Evolutionary conservation across 2,888 invertebrate genomes (phyloP), one percentile per base, ranked within the genome.

Genomic region (Acanthosoma haemorrhoidale): DNA sequence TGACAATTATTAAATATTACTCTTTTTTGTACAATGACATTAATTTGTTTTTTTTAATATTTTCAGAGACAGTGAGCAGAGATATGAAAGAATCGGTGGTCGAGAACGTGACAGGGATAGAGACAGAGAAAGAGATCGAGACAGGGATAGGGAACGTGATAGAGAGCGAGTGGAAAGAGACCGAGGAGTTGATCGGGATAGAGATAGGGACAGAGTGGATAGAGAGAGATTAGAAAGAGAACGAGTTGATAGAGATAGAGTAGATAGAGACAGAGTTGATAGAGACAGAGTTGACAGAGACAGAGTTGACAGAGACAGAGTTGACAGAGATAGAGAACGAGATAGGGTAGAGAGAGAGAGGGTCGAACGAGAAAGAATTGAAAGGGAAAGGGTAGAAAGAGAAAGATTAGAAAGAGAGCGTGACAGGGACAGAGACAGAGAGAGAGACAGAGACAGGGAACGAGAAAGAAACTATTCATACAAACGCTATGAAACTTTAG

Each of bases 41-140:
- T n/a, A n/a, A 41, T 41, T 38, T 38, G 9, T 38, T 38, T 38
- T 41, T 18, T 41, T 15, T 41, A 18, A 41, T 41, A 41, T 9
- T 41, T 16, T 15, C 9, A 5, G 61, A 69, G 13, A 29, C 51
- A 31, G 60, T 34, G 1, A 34, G 34, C 11, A 31, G 60, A 18
- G 60, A 34, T 16, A n/a, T 5, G 41, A 41, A n/a, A 31, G 60
- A n/a, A 25, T 38, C 4, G 61, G 38, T 21, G 4, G 61, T 2
- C 61, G 61, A 2, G 13, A 61, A 15, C 36, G 25, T n/a, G 68
- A 68, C 18, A 11, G 68, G 11, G 57, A 67, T 16, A 61, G 68
- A 21, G 71, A 71, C 11, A 34, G 72, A n/a, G 72, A 70, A 3
- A 57, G 61, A 25, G 69, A 67, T 6, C 18, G 68, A 36, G 39